Conservation (phyloP, 2,797 vertebrate species). For the Ctenopoma multispine region DNA sequence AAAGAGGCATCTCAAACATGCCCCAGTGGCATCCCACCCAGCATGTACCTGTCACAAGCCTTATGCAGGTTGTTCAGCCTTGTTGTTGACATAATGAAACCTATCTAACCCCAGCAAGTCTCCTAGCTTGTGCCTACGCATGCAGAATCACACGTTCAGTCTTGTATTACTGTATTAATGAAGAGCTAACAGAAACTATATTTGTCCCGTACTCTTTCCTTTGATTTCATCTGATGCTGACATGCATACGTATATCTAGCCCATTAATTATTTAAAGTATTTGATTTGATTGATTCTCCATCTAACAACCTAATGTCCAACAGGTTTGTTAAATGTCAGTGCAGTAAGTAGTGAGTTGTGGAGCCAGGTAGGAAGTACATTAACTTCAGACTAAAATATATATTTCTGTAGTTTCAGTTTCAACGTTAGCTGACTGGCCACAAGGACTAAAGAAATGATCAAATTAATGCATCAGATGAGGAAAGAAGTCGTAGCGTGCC, state of each 20-base stretch:
- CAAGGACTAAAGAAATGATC: not conserved
- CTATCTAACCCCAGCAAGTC: slow-evolving; percentile 43
- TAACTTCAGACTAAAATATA: not conserved
- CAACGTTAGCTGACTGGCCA: not conserved
- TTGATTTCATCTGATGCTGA: slow-evolving; percentile 46
- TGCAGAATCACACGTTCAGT: slow-evolving; percentile 31
- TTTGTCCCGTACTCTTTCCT: slow-evolving; percentile 29
- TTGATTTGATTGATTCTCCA: slow-evolving; percentile 6
- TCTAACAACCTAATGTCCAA: not conserved
- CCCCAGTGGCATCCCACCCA: slow-evolving; percentile 45
- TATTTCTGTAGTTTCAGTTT: not conserved
- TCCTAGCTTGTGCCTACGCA: slow-evolving; percentile 30
- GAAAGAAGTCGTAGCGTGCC: not conserved
- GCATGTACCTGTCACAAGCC: slow-evolving; percentile 67
- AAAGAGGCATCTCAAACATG: slow-evolving; percentile 60
- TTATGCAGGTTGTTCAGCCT: slow-evolving; percentile 77
- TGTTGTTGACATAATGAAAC: slow-evolving; percentile 57
- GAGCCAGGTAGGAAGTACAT: not conserved
- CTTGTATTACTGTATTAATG: slow-evolving; percentile 40
- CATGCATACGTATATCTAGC: slow-evolving; percentile 21
- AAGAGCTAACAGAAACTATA: slow-evolving; percentile 41
- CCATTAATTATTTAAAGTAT: not conserved
- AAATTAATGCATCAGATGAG: not conserved
- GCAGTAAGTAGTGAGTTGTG: not conserved
- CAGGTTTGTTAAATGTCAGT: not conserved